A percentile compares a stretch with the other conserved stretches of the same genome.
phyloP scores from a whole-genome alignment of 2,888 invertebrate species.

The Keiferia lycopersicella region DNA sequence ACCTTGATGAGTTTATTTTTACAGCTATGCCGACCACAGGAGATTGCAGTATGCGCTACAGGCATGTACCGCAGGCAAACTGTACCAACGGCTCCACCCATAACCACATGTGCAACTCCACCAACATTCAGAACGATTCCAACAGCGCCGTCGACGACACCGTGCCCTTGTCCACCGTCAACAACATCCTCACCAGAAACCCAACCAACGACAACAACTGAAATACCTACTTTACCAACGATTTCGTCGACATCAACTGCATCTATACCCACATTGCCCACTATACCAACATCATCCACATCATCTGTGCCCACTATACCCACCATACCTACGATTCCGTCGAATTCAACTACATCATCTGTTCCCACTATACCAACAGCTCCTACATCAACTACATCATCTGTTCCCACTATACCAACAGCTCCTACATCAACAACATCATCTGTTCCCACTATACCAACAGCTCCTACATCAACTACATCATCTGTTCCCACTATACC shows the following conservation, averaged over 20 bases:
- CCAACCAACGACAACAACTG: not conserved
- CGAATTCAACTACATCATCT: not conserved
- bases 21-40: not conserved
- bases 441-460: not conserved
- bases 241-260: not conserved
- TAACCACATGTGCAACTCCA: not conserved
- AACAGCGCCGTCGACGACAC: not conserved
- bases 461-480: not conserved
- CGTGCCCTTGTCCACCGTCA: not conserved
- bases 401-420: too few relatives aligned
- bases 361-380: not conserved
- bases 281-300: not conserved
- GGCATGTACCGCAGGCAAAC: not conserved
- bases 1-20: too few relatives aligned
- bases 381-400: too few relatives aligned
- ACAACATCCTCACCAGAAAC: not conserved
- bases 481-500: not conserved
- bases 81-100: not conserved
- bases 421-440: not conserved
- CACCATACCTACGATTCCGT: too few relatives aligned
- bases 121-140: not conserved
- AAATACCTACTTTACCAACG: not conserved
- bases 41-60: not conserved
- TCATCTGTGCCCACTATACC: too few relatives aligned
- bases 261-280: not conserved